These are phyloP conservation scores for Zeugodacus cucurbitae DNA, from an alignment of 1,140 invertebrate genomes.

Conservation along the genomic window DNA sequence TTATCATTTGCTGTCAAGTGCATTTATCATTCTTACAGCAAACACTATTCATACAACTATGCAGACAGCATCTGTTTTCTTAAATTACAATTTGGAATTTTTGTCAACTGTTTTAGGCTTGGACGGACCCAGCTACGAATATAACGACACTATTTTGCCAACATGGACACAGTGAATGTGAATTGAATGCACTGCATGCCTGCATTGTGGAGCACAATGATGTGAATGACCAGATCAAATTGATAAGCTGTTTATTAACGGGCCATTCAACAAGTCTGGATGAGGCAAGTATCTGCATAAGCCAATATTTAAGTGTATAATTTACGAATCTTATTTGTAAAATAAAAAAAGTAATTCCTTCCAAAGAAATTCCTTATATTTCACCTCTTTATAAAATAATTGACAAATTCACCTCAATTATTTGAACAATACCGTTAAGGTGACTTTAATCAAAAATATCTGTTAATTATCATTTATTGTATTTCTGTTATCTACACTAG, in stretches of 20 bases:
- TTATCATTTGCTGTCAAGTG: neutral
- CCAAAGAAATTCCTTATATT: too few species aligned
- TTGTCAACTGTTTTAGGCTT: constrained; percentile 21
- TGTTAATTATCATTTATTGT: too few species aligned
- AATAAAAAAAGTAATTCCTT: too few species aligned
- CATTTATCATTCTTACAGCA: neutral
- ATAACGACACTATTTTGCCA: constrained; percentile 52
- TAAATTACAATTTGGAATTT: constrained; percentile 7
- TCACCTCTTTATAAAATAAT: too few species aligned
- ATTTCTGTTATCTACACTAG: neutral
- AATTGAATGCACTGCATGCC: constrained; percentile 60
- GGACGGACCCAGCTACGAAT: constrained; percentile 43
- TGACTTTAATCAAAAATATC: too few species aligned
- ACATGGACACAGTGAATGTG: constrained; percentile 56
- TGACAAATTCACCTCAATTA: too few species aligned
- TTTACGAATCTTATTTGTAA: too few species aligned
- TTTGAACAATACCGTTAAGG: too few species aligned
- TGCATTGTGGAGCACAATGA: constrained; percentile 56
- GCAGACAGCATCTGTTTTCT: constrained; percentile 38
- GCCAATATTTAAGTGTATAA: too few species aligned
- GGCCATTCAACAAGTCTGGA: constrained; percentile 51
- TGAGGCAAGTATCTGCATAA: neutral
- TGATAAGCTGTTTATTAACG: constrained; percentile 59
- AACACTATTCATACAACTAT: neutral
- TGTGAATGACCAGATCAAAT: constrained; percentile 47